These are phyloP conservation scores for Aromia moschata DNA, from an alignment of 2,888 invertebrate genomes.

Conservation along the genomic window DNA sequence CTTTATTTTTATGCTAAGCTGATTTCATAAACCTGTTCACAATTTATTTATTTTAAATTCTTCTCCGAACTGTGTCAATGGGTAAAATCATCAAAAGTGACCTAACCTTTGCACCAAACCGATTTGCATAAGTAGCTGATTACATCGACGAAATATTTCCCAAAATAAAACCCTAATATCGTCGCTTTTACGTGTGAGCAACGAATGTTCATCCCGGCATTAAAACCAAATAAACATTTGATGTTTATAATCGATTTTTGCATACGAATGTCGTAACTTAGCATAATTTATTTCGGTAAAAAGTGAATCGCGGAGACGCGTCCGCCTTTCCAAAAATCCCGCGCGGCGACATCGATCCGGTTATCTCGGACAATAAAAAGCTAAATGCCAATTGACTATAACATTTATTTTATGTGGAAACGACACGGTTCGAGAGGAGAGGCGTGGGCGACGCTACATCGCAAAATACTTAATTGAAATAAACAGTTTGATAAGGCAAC, in stretches of 20 bases:
- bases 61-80: too few relatives aligned
- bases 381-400: constrained; percentile 52
- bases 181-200: too few relatives aligned
- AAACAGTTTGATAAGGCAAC: constrained; percentile 57
- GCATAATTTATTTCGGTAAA: background rate
- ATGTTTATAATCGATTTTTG: background rate
- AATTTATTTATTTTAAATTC: too few relatives aligned
- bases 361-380: constrained; percentile 42
- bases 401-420: constrained; percentile 48
- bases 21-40: too few relatives aligned
- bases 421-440: constrained; percentile 40
- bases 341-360: constrained; percentile 3
- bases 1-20: too few relatives aligned
- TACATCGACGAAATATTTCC: too few relatives aligned
- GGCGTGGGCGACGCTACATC: constrained; percentile 55
- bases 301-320: constrained; percentile 9
- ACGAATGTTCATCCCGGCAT: too few relatives aligned
- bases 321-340: constrained; percentile 8
- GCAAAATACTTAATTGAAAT: constrained; percentile 62
- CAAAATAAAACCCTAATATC: too few relatives aligned
- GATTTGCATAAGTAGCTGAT: too few relatives aligned
- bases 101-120: too few relatives aligned
- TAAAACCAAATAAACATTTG: constrained; percentile 29
- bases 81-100: too few relatives aligned
- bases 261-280: background rate